Evolutionary conservation across 2,888 invertebrate species (phyloP).

Genomic region (Brachynemurus nebulosus): DNA sequence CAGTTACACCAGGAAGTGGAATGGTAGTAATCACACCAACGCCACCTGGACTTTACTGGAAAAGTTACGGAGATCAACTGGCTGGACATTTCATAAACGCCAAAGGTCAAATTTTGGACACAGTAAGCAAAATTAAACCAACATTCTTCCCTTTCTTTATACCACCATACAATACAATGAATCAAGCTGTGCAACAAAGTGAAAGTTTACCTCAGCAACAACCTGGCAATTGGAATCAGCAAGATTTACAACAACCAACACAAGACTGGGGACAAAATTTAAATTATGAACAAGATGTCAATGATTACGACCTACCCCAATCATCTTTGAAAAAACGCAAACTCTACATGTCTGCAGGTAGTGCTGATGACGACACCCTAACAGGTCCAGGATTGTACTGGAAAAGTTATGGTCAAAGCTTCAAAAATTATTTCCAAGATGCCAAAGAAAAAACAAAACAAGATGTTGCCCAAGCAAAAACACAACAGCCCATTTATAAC

Average conservation of each 20-base stretch:
- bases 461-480: neutral
- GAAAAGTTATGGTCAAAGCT: neutral
- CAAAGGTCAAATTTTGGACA: neutral
- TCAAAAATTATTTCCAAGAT: neutral
- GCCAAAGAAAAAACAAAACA: neutral
- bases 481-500: neutral
- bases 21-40: neutral
- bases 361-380: neutral
- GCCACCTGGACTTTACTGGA: constrained; percentile 1
- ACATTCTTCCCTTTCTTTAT: neutral
- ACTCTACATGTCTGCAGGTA: neutral
- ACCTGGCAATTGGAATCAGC: too few species aligned
- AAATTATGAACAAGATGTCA: neutral
- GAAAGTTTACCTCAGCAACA: neutral
- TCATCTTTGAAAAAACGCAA: neutral
- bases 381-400: neutral
- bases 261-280: neutral
- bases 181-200: neutral
- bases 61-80: neutral
- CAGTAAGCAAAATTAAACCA: neutral
- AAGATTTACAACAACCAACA: too few species aligned
- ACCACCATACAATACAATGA: neutral
- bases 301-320: neutral
- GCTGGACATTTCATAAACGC: constrained; percentile 1
- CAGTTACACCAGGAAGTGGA: neutral